Base-by-base conservation (phyloP, 2,113 vertebrate genomes). In the Xerus inauris region DNA sequence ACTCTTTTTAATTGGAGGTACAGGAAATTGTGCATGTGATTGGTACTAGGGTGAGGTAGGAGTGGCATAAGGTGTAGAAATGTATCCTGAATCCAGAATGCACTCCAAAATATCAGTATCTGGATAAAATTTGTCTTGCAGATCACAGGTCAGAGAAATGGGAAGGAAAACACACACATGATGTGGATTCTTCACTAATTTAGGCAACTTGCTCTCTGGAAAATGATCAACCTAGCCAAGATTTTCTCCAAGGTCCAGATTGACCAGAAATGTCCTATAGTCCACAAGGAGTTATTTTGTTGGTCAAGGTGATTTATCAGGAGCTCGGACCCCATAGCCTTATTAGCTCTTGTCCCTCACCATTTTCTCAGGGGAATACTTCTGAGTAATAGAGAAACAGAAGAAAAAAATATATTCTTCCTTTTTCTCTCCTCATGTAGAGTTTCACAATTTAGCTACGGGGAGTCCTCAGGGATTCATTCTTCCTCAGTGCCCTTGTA, bases 401-500 rank as follows among this genome's bases (percentile, higher is more conserved):
- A 20, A 19, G 19, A 62, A 93, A 89, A 75, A 76, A 82, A 76
- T 22, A 83, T 19, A 57, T 20, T 86, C 49, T 91, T 26, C 24
- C 69, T 40, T 93, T 54, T 28, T 59, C 49, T n/a, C 93, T 62
- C 40, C 11, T 51, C 73, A 35, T 14, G 62, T 30, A 75, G 57
- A 49, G 91, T 97, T 96, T 84, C 94, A 96, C 89, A 97, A 93
- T 79, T 89, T 73, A 87, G 62, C 93, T 69, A 26, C 89, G 83
- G 82, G 82, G 28, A 65, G 19, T 38, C 89, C 35, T 80, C 24
- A n/a, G 71, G 62, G 80, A 93, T 47, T 65, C 54, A 57, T 71
- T 87, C 71, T 92, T 51, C 92, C 75, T 94, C 83, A 92, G 17
- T 87, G 26, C 71, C 71, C 42, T 89, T 67, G 82, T 82, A 81